Conservation (phyloP, 2,113 vertebrate genomes). For the Sclerurus mexicanus region DNA sequence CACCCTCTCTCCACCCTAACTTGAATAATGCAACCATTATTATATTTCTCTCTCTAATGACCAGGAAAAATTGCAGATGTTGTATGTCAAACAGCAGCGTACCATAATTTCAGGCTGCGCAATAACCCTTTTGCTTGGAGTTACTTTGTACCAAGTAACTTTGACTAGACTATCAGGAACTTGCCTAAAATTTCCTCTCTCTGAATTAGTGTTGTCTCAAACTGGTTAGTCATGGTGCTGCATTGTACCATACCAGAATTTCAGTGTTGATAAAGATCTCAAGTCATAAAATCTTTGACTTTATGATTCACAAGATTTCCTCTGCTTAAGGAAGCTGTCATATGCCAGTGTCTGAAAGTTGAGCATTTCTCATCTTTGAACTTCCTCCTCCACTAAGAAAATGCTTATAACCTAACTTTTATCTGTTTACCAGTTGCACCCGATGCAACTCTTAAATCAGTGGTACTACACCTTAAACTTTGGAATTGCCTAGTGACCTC, state of each 20-base stretch:
- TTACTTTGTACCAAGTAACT: neutral
- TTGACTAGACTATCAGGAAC: neutral
- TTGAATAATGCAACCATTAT: neutral
- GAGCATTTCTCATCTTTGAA: neutral
- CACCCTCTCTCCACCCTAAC: accelerated
- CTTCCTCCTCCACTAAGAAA: neutral
- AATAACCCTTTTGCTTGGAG: neutral
- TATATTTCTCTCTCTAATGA: neutral
- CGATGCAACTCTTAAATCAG: neutral
- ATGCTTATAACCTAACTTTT: neutral
- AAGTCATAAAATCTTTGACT: neutral
- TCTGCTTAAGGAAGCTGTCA: neutral
- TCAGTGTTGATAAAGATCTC: neutral
- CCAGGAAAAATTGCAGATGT: neutral
- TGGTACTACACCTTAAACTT: neutral
- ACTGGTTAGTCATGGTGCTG: neutral
- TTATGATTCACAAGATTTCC: neutral
- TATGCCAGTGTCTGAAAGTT: neutral
- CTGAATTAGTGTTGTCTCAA: neutral
- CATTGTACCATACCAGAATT: neutral
- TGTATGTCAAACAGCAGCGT: neutral
- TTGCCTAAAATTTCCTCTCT: neutral
- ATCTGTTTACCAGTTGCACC: neutral
- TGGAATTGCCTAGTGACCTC: neutral
- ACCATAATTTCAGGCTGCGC: neutral